Evolutionary conservation across 2,888 invertebrate genomes (phyloP).

Genomic region (Papilio elwesi): DNA sequence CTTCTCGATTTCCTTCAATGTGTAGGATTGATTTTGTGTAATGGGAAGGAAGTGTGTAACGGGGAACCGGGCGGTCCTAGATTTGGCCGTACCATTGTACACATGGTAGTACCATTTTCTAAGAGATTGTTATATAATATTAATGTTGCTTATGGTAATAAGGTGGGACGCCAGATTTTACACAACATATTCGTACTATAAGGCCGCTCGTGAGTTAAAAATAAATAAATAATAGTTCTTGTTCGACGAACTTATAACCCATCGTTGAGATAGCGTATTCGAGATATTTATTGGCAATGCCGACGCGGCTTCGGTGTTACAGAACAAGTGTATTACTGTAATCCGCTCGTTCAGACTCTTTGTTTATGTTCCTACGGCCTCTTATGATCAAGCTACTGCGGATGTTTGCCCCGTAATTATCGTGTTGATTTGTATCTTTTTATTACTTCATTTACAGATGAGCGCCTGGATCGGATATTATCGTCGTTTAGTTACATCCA

Average conservation of each 20-base stretch:
- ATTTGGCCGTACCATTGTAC: no score
- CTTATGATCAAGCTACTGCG: constrained; percentile 29
- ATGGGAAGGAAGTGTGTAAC: no score
- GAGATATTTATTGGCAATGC: constrained; percentile 21
- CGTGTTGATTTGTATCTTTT: constrained; percentile 19
- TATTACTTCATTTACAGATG: constrained; percentile 15
- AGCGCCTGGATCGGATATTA: background rate
- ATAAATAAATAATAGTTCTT: background rate
- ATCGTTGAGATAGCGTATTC: background rate
- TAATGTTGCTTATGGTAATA: no score
- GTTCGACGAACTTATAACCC: background rate
- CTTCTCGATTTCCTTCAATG: no score
- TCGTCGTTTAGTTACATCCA: background rate
- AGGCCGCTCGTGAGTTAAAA: background rate
- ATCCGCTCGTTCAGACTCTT: constrained; percentile 23
- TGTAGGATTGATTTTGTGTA: no score
- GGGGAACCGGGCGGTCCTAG: no score
- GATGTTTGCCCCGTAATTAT: constrained; percentile 29
- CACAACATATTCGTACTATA: no score
- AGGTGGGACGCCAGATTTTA: no score
- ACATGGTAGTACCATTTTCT: no score
- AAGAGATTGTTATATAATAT: no score
- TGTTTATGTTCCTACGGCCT: constrained; percentile 29
- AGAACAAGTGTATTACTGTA: constrained; percentile 15
- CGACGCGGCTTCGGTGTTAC: background rate